Evolutionary conservation across 2,797 vertebrate species (phyloP).

Genomic region (Phrynocephalus vlangalii): DNA sequence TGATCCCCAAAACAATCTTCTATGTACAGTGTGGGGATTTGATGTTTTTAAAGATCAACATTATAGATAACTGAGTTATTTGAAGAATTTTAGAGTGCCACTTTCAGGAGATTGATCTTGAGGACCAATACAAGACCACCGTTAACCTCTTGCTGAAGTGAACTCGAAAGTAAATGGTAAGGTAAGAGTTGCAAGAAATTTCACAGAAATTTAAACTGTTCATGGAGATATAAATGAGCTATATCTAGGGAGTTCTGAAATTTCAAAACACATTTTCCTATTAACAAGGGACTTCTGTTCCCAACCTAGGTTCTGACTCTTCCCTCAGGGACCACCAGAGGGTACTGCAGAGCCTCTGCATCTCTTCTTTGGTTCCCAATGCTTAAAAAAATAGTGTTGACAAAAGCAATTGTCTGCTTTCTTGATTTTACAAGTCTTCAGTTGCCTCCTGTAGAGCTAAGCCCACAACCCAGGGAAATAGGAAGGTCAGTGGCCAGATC

Average conservation of each 20-base stretch:
- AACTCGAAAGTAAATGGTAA: not conserved
- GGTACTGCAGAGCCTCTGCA: not conserved
- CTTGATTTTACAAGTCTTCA: not conserved
- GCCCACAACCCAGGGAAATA: not conserved
- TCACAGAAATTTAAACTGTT: not conserved
- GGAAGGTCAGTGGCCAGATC: not conserved
- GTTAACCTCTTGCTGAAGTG: rapidly evolving
- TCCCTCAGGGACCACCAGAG: not conserved
- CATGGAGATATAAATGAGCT: not conserved
- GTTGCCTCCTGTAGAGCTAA: not conserved
- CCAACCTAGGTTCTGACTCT: not conserved
- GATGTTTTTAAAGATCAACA: not conserved
- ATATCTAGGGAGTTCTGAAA: not conserved
- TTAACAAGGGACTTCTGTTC: not conserved
- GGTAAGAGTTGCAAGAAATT: not conserved
- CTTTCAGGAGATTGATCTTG: not conserved
- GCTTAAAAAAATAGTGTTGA: not conserved
- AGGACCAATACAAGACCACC: rapidly evolving
- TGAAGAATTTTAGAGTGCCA: rapidly evolving
- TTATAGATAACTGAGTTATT: not conserved
- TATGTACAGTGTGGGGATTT: not conserved
- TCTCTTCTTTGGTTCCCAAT: not conserved
- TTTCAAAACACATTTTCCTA: not conserved
- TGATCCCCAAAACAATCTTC: not conserved
- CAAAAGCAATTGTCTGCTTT: not conserved